Percentiles rank a stretch among this genome's conserved stretches.
phyloP scores from a whole-genome alignment of 2,797 vertebrate genomes.

The Sarcophilus harrisii region DNA sequence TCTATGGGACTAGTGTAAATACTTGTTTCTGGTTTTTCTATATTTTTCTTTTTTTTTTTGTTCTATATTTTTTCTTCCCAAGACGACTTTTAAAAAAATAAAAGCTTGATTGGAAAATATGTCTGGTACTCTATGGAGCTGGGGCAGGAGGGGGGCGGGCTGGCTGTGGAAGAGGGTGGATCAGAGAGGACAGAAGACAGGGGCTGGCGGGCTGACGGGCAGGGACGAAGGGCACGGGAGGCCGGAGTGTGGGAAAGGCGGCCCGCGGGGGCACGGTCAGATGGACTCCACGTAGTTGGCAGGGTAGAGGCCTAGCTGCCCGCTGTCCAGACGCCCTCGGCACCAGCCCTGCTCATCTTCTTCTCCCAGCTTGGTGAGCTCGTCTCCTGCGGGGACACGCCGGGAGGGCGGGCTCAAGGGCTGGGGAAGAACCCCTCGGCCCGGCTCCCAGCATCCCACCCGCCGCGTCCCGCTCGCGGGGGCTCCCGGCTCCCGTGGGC shows the following conservation, averaged over 20 bases:
- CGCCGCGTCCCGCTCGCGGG: not conserved
- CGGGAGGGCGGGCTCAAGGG: not conserved
- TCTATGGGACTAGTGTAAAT: constrained; percentile 62
- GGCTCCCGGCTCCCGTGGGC: too few species aligned
- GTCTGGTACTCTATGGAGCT: constrained; percentile 93
- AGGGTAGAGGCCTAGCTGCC: constrained; percentile 95
- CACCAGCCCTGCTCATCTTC: constrained; percentile 99
- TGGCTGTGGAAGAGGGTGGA: constrained; percentile 60
- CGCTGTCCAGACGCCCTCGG: constrained; percentile 96
- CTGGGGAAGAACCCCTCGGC: not conserved
- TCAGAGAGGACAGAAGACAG: constrained; percentile 77
- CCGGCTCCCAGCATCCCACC: not conserved
- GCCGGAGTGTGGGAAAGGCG: constrained; percentile 69
- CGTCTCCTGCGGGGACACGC: constrained; percentile 90
- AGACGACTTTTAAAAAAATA: constrained; percentile 89
- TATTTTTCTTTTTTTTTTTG: constrained; percentile 57
- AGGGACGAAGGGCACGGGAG: constrained; percentile 66
- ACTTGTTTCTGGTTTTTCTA: constrained; percentile 63
- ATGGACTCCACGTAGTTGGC: constrained; percentile 99
- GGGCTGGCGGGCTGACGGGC: constrained; percentile 75
- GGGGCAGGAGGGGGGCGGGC: constrained; percentile 82
- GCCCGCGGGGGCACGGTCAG: constrained; percentile 83
- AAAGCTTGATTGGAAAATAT: constrained; percentile 93
- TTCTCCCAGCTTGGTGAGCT: constrained; percentile 96
- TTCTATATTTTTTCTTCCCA: constrained; percentile 68